phyloP scores from a whole-genome alignment of 2,113 vertebrate genomes.

The Ictidomys tridecemlineatus region DNA sequence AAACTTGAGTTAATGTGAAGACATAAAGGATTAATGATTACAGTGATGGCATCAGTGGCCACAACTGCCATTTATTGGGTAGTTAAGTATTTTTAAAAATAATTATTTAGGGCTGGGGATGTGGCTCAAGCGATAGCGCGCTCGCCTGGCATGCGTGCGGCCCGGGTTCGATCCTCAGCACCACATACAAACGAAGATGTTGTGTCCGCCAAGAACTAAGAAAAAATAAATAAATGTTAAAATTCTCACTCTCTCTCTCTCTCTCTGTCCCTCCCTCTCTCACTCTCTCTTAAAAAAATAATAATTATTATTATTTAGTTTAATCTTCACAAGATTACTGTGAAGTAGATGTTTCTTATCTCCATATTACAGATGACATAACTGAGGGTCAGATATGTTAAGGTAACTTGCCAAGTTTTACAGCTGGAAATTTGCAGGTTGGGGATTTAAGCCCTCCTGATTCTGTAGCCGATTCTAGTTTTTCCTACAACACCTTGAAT shows the following conservation, averaged over 20 bases:
- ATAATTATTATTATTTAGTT: background rate
- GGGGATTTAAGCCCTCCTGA: background rate
- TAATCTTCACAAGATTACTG: background rate
- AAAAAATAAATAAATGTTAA: too few relatives aligned
- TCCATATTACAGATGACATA: slow-evolving; percentile 17
- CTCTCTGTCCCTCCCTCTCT: too few relatives aligned
- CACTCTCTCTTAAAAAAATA: too few relatives aligned
- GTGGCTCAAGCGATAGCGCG: too few relatives aligned
- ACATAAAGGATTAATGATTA: background rate
- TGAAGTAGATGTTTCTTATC: background rate
- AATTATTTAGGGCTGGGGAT: background rate
- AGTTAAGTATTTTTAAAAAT: background rate
- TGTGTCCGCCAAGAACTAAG: too few relatives aligned
- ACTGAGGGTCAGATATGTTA: background rate
- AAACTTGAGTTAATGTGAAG: background rate
- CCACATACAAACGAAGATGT: too few relatives aligned
- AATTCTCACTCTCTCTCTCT: too few relatives aligned
- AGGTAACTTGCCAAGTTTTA: background rate
- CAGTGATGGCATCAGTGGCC: background rate
- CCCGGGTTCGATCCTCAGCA: too few relatives aligned
- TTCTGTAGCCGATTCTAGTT: background rate
- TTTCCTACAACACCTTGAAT: background rate
- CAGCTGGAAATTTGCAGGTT: background rate
- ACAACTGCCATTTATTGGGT: background rate
- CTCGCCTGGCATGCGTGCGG: too few relatives aligned